Conservation (phyloP, 2,113 vertebrate genomes). For the Platysternon megacephalum region DNA sequence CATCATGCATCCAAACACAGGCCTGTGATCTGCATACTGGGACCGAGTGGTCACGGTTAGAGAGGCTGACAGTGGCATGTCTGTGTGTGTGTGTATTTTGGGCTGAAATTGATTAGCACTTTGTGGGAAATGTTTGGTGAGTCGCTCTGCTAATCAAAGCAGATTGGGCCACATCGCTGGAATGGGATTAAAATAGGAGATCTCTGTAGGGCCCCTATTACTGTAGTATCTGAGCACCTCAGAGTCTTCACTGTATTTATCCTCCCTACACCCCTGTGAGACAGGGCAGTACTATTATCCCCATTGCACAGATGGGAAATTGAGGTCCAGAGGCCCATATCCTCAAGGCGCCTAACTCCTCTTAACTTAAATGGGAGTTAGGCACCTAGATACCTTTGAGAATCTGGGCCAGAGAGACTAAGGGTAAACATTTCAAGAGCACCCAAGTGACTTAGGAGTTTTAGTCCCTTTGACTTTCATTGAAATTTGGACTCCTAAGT, state of each 20-base stretch:
- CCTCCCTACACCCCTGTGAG: neutral
- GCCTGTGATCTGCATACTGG: neutral
- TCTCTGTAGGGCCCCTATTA: rapidly evolving
- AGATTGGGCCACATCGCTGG: neutral
- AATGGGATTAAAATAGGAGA: neutral
- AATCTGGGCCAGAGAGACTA: neutral
- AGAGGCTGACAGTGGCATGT: neutral
- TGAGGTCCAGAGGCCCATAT: neutral
- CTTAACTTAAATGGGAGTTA: neutral
- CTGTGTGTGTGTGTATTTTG: rapidly evolving
- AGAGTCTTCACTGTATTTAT: neutral
- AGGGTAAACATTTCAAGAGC: neutral
- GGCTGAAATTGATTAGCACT: neutral
- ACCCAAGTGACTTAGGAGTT: neutral
- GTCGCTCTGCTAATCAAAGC: neutral
- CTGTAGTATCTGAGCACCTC: neutral
- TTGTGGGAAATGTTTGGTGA: neutral
- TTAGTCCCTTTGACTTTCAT: neutral
- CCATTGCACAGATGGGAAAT: rapidly evolving
- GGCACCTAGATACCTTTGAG: neutral
- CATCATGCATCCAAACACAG: rapidly evolving
- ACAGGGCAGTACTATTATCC: neutral
- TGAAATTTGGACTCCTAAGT: neutral
- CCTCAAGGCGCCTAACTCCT: neutral
- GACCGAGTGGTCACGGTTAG: neutral